Evolutionary conservation across 2,888 invertebrate species (phyloP).

Genomic region (Orthosia gracilis): DNA sequence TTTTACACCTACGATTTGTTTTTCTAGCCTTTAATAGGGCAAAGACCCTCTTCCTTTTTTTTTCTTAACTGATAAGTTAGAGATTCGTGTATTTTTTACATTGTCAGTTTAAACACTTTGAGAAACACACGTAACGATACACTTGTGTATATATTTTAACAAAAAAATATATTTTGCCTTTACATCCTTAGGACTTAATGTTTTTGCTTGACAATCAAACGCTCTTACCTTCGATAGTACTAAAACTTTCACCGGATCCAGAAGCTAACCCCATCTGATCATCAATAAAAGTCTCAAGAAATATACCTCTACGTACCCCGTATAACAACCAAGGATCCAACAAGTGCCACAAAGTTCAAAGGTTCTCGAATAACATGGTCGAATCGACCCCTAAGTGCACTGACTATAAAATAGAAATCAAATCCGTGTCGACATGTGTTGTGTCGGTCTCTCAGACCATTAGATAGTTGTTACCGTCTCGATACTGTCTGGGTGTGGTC

Average conservation of each 20-base stretch:
- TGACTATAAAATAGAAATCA: slow-evolving; percentile 71
- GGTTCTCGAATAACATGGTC: slow-evolving; percentile 45
- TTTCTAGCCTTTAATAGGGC: neutral
- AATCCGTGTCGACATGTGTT: slow-evolving; percentile 64
- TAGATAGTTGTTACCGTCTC: slow-evolving; percentile 49
- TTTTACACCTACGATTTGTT: neutral
- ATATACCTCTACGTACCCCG: neutral
- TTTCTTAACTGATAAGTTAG: neutral
- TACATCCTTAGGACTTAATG: neutral
- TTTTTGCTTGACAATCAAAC: neutral
- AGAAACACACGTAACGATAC: neutral
- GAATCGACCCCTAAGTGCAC: slow-evolving; percentile 46
- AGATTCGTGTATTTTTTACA: too few relatives aligned
- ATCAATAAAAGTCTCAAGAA: slow-evolving; percentile 2
- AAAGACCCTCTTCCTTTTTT: neutral
- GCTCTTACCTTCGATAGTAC: neutral
- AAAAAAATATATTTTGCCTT: too few relatives aligned
- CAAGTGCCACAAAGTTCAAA: slow-evolving; percentile 55
- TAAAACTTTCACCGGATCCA: slow-evolving; percentile 13
- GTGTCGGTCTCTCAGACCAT: slow-evolving; percentile 40
- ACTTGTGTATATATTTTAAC: neutral
- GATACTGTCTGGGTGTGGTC: slow-evolving; percentile 66
- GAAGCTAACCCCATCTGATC: neutral
- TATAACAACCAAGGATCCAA: slow-evolving; percentile 16
- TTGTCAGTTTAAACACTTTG: too few relatives aligned